Evolutionary conservation across 2,888 invertebrate genomes (phyloP), one percentile per base, ranked within the genome.

Genomic region (Pandemis cinnamomeana): DNA sequence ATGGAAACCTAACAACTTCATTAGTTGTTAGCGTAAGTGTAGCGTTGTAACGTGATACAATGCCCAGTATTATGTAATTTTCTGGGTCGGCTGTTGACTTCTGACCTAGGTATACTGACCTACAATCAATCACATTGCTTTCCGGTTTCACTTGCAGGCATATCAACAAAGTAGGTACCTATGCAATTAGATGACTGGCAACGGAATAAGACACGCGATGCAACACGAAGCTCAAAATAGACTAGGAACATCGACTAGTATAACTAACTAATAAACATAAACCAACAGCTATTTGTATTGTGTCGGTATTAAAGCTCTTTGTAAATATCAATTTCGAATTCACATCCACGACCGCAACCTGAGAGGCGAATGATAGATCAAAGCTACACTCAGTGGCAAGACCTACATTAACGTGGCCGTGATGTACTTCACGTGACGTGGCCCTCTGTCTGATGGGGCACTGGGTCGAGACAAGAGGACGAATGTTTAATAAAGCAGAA

Each of bases 61-160:
- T 62, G 20, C 41, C 20, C 27, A 36, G 10, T 44, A 71, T 71
- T 74, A 71, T 71, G 66, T 67, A 78, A 78, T 78, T 79, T 76
- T 62, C 74, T 78, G 46, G 73, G 61, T 48, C 73, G 78, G 77
- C 77, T 78, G 76, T 79, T 73, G 79, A 79, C 80, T 79, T 76
- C 67, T 71, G 75, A 76, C 73, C 71, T 75, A 72, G 70, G 75
- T 48, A 63, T 63, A 68, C 62, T 75, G 71, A 71, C 71, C 68
- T 69, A 58, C 51, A 66, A 64, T 69, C 42, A 51, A 61, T 63
- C 60, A 63, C 68, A n/a, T 15, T 7, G 46, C 55, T 53, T 41
- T 63, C 27, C 58, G 4, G 27, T 27, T 58, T 27, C 11, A 6
- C 11, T 15, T 41, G 6, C 51, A 60, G 42, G 42, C 51, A 27